A percentile compares a stretch with the other conserved stretches of the same genome.
phyloP scores from a whole-genome alignment of 2,113 vertebrate species.

The Acanthisitta chloris region DNA sequence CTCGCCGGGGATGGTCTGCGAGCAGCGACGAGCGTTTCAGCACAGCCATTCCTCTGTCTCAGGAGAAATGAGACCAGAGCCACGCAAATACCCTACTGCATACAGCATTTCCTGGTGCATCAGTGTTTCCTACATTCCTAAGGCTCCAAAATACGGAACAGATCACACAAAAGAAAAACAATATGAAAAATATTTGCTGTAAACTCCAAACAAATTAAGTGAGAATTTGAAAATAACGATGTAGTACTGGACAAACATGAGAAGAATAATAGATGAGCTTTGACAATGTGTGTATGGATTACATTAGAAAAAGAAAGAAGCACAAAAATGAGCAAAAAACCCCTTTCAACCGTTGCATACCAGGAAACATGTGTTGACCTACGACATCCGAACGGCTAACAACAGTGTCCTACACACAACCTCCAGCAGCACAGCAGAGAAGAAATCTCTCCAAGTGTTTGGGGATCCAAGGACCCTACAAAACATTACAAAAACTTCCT shows the following conservation, averaged over 20 bases:
- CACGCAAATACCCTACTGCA: slow-evolving; percentile 21
- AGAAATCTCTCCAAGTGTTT: background rate
- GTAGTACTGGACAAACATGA: slow-evolving; percentile 37
- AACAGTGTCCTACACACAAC: background rate
- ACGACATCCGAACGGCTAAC: background rate
- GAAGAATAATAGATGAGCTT: slow-evolving; percentile 23
- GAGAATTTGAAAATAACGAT: slow-evolving; percentile 55
- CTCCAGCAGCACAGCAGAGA: background rate
- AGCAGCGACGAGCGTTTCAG: too few species aligned
- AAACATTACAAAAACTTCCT: background rate
- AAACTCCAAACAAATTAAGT: slow-evolving; percentile 58
- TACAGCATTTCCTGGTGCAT: slow-evolving; percentile 24
- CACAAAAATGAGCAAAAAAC: background rate
- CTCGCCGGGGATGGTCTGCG: too few species aligned
- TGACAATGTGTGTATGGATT: slow-evolving; percentile 21
- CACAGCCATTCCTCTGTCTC: slow-evolving; percentile 10
- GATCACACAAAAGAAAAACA: slow-evolving; percentile 11
- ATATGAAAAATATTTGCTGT: slow-evolving; percentile 7
- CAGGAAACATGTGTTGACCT: slow-evolving; percentile 60
- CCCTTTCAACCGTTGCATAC: slow-evolving; percentile 19
- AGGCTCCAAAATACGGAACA: slow-evolving; percentile 54
- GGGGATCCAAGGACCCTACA: background rate
- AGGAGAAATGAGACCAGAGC: slow-evolving; percentile 50
- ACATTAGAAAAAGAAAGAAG: background rate
- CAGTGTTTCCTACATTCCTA: slow-evolving; percentile 51